Conservation (phyloP, 2,113 vertebrate species). For the Corythaixoides concolor region DNA sequence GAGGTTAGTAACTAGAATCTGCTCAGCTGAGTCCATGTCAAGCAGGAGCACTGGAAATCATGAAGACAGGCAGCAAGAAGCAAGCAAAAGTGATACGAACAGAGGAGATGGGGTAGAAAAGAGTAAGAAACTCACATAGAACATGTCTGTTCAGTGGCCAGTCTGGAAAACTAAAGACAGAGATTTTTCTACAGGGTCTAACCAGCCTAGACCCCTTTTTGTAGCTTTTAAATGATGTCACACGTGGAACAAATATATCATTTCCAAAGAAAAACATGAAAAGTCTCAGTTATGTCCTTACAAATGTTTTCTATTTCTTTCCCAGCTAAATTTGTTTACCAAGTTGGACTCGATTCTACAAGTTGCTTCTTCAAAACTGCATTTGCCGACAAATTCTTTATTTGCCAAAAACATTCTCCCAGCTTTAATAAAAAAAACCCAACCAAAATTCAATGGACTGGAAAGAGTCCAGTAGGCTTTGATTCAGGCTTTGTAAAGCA, state of each 20-base stretch:
- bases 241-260: not conserved
- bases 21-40: not conserved
- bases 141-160: not conserved
- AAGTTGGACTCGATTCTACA: not conserved
- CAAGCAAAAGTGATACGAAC: not conserved
- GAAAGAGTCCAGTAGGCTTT: conserved; percentile 41
- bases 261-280: conserved; percentile 13
- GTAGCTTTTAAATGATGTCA: conserved; percentile 16
- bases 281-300: conserved; percentile 10
- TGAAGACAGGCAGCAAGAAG: not conserved
- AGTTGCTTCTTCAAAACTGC: conserved; percentile 1
- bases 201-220: not conserved
- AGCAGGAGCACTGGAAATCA: not conserved
- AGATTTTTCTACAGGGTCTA: not conserved
- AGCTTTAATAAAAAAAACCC: not conserved
- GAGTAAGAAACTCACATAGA: not conserved
- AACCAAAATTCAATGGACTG: conserved; percentile 46
- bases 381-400: not conserved
- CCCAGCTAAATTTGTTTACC: conserved; percentile 33
- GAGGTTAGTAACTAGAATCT: not conserved
- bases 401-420: conserved; percentile 22
- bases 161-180: not conserved
- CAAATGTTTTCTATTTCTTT: conserved; percentile 31
- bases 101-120: not conserved
- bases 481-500: conserved; percentile 43